Evolutionary conservation across 2,888 invertebrate species (phyloP).

Genomic region (Mongoloraphidia duomilia): DNA sequence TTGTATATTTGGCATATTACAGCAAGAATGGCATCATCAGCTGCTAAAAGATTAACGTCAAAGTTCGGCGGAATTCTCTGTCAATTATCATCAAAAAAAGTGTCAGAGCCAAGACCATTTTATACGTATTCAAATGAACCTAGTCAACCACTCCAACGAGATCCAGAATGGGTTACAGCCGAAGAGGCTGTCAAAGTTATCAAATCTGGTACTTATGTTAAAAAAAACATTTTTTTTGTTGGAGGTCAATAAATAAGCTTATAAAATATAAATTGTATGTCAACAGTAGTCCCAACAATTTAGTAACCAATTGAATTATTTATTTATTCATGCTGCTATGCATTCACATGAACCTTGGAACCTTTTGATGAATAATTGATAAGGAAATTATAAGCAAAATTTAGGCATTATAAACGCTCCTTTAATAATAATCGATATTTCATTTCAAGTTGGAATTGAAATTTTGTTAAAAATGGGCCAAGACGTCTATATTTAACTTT

Average conservation of each 20-base stretch:
- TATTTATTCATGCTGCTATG: too few species aligned
- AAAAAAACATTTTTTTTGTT: neutral
- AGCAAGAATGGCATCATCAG: conserved; percentile 22
- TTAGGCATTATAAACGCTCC: too few species aligned
- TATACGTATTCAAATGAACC: conserved; percentile 70
- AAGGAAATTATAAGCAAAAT: too few species aligned
- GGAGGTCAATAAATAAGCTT: neutral
- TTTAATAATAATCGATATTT: too few species aligned
- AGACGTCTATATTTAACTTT: too few species aligned
- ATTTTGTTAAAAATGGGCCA: too few species aligned
- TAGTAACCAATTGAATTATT: too few species aligned
- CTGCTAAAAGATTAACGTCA: conserved; percentile 9
- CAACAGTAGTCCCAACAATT: too few species aligned
- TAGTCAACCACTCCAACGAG: conserved; percentile 59
- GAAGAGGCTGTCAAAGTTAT: conserved; percentile 67
- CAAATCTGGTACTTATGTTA: conserved; percentile 52
- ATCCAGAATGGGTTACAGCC: conserved; percentile 56
- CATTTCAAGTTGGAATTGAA: too few species aligned
- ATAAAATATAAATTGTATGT: neutral
- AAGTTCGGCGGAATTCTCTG: conserved; percentile 21
- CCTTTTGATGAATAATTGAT: too few species aligned
- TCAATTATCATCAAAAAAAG: conserved; percentile 14
- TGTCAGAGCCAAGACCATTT: conserved; percentile 37
- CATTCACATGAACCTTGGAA: too few species aligned
- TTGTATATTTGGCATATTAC: neutral